These are phyloP conservation scores for Drosophila neonasuta DNA, from an alignment of 2,888 invertebrate species.

Conservation along the genomic window DNA sequence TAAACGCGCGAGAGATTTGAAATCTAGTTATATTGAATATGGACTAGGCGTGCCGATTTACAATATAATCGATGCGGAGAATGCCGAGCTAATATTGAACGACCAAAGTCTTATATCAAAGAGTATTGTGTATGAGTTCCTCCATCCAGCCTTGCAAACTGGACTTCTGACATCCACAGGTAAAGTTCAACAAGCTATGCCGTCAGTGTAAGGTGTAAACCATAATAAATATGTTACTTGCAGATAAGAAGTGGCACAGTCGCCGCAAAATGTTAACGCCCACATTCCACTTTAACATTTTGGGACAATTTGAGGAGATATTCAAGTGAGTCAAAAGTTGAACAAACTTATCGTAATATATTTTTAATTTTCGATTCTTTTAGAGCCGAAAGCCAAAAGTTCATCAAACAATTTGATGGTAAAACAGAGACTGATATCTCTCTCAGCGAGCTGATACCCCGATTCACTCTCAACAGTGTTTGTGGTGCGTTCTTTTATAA, in stretches of 20 bases:
- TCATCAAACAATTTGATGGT: constrained; percentile 54
- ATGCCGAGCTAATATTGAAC: constrained; percentile 69
- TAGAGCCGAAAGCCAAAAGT: constrained; percentile 76
- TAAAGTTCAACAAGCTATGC: not conserved
- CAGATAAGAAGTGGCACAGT: constrained; percentile 76
- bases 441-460: constrained; percentile 73
- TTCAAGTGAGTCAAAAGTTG: constrained; percentile 63
- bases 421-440: constrained; percentile 45
- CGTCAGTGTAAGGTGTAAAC: not conserved
- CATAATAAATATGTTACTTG: not conserved
- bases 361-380: not conserved
- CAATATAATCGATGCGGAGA: constrained; percentile 71
- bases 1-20: constrained; percentile 22
- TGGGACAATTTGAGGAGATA: constrained; percentile 73
- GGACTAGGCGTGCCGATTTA: constrained; percentile 49
- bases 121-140: constrained; percentile 63
- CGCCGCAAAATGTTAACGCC: constrained; percentile 77
- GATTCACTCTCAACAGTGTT: constrained; percentile 75
- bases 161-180: constrained; percentile 73
- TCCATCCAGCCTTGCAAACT: constrained; percentile 70
- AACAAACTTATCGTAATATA: not conserved
- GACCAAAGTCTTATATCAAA: constrained; percentile 71
- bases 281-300: constrained; percentile 79
- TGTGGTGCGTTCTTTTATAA: constrained; percentile 58
- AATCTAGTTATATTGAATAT: constrained; percentile 65